Conservation (phyloP, 2,797 vertebrate species). For the Danionella dracula region DNA sequence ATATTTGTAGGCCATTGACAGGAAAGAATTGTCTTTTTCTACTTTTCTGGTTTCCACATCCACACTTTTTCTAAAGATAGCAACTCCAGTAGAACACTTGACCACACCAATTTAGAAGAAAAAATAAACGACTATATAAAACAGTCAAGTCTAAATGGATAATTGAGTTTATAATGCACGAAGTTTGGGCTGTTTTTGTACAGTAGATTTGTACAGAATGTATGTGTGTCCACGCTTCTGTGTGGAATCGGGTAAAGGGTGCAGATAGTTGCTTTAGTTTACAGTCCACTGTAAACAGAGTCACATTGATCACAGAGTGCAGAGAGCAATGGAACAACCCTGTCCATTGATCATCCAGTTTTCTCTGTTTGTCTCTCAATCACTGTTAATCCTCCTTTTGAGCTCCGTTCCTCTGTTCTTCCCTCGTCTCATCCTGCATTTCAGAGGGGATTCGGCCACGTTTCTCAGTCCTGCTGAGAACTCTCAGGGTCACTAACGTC, state of each 20-base stretch:
- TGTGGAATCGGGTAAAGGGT: slow-evolving; percentile 91
- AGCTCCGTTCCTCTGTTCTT: not conserved
- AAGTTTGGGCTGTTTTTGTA: slow-evolving; percentile 48
- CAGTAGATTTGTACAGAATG: slow-evolving; percentile 28
- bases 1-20: slow-evolving; percentile 79
- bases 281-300: slow-evolving; percentile 95
- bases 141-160: slow-evolving; percentile 97
- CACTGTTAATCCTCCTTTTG: not conserved
- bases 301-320: slow-evolving; percentile 89
- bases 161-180: slow-evolving; percentile 96
- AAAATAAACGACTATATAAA: slow-evolving; percentile 85
- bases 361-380: slow-evolving; percentile 14
- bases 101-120: slow-evolving; percentile 91
- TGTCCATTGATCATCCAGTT: slow-evolving; percentile 38
- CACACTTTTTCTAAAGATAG: slow-evolving; percentile 36
- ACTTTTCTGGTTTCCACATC: slow-evolving; percentile 39
- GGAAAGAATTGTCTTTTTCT: slow-evolving; percentile 47
- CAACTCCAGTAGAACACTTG: slow-evolving; percentile 73
- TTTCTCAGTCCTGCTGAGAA: slow-evolving; percentile 98
- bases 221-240: slow-evolving; percentile 3
- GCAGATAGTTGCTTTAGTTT: slow-evolving; percentile 85
- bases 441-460: slow-evolving; percentile 47
- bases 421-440: not conserved
- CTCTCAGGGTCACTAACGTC: slow-evolving; percentile 54
- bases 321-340: slow-evolving; percentile 55